A percentile compares a stretch with the other conserved stretches of the same genome.
Evolutionary conservation across 2,113 vertebrate species (phyloP).

Genomic region (Barnardius zonarius): DNA sequence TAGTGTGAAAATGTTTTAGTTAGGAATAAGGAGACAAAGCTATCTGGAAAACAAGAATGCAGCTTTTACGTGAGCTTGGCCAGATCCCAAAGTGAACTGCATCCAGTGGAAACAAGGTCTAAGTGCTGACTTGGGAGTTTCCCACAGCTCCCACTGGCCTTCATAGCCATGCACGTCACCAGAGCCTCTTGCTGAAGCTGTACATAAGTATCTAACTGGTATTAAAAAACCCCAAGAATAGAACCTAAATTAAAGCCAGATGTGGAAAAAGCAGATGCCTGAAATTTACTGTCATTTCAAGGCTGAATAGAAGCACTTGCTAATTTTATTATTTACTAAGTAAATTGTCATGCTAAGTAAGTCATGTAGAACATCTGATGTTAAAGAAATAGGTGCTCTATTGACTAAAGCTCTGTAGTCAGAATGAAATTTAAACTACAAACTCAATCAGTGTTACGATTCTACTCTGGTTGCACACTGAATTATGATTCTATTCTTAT

Average conservation of each 20-base stretch:
- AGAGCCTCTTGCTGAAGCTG: slow-evolving; percentile 61
- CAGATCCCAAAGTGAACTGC: slow-evolving; percentile 3
- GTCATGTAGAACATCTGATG: background rate
- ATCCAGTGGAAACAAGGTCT: slow-evolving; percentile 16
- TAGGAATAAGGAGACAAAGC: background rate
- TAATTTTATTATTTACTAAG: slow-evolving; percentile 35
- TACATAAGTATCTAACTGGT: slow-evolving; percentile 66
- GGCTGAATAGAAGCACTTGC: slow-evolving; percentile 32
- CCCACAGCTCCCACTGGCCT: slow-evolving; percentile 77
- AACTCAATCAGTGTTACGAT: background rate
- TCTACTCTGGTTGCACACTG: background rate
- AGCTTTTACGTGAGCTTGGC: background rate
- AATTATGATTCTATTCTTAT: background rate
- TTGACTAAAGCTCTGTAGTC: background rate
- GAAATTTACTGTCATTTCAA: slow-evolving; percentile 22
- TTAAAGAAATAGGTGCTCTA: background rate
- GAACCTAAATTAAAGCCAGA: slow-evolving; percentile 73
- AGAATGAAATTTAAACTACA: background rate
- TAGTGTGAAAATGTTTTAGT: background rate
- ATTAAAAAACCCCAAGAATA: slow-evolving; percentile 57
- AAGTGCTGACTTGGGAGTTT: slow-evolving; percentile 78
- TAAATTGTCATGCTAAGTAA: slow-evolving; percentile 15
- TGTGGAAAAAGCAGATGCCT: slow-evolving; percentile 53
- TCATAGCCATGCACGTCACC: slow-evolving; percentile 68
- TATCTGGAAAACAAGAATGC: background rate